These are phyloP conservation scores for Misgurnus anguillicaudatus DNA, from an alignment of 2,113 vertebrate species.

Conservation along the genomic window DNA sequence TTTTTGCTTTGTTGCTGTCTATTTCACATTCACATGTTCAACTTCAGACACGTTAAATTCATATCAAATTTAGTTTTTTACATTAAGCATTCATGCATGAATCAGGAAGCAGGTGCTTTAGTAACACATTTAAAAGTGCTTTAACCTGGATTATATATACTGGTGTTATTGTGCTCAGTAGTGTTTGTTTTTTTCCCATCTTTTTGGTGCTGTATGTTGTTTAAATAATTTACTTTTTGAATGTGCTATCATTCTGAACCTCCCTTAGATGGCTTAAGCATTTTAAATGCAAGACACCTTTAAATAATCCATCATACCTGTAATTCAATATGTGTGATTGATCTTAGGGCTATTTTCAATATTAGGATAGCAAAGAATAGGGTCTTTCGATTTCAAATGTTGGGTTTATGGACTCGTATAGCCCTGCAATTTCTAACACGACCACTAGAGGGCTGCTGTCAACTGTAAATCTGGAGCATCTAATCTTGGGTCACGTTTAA, in stretches of 20 bases:
- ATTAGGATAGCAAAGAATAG: neutral
- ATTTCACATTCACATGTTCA: constrained; percentile 29
- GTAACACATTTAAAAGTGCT: neutral
- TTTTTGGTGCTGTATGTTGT: neutral
- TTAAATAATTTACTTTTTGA: neutral
- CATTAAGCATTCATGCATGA: neutral
- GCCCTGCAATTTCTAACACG: constrained; percentile 16
- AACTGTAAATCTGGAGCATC: neutral
- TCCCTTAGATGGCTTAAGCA: neutral
- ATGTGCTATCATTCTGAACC: neutral
- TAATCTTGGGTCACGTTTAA: neutral
- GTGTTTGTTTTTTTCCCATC: neutral
- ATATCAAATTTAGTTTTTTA: neutral
- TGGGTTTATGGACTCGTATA: constrained; percentile 38
- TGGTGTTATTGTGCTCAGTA: neutral
- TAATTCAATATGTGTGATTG: neutral
- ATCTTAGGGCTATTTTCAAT: neutral
- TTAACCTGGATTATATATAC: neutral
- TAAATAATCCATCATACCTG: neutral
- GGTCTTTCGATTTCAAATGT: constrained; percentile 16
- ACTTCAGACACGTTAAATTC: neutral
- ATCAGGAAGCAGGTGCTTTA: neutral
- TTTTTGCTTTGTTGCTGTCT: constrained; percentile 14
- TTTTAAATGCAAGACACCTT: neutral
- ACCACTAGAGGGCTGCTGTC: constrained; percentile 47